Conservation (phyloP, 1,140 invertebrate genomes). For the Drosophila asahinai region DNA sequence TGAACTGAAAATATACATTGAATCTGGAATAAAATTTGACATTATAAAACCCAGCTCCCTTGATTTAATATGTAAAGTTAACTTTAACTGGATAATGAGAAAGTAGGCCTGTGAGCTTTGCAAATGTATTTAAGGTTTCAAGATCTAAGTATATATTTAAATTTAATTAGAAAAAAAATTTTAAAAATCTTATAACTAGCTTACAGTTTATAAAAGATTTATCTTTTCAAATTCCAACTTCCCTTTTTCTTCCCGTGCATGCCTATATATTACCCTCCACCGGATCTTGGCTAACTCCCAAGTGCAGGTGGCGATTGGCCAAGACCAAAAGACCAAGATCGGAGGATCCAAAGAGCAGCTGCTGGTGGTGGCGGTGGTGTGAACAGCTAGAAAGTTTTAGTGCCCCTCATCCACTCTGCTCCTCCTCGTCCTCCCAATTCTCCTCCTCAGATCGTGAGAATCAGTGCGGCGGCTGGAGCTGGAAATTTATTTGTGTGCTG, state of each 20-base stretch:
- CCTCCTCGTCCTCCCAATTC: not conserved
- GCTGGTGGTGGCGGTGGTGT: slow-evolving; percentile 76
- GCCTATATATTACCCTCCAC: slow-evolving; percentile 16
- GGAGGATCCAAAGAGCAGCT: slow-evolving; percentile 39
- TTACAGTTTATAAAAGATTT: not conserved
- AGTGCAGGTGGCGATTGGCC: slow-evolving; percentile 75
- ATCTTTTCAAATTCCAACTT: not conserved
- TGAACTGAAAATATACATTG: not conserved
- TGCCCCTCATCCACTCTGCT: slow-evolving; percentile 19
- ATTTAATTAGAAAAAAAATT: too few species aligned
- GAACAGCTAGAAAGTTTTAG: slow-evolving; percentile 80
- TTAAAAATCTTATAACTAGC: too few species aligned
- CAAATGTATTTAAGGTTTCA: too few species aligned
- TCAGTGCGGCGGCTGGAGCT: slow-evolving; percentile 59
- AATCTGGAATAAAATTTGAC: not conserved
- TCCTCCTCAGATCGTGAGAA: slow-evolving; percentile 62
- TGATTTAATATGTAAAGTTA: not conserved
- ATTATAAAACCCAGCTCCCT: not conserved
- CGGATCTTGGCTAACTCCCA: slow-evolving; percentile 47
- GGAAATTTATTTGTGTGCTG: slow-evolving; percentile 72
- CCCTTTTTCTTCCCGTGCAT: slow-evolving; percentile 1
- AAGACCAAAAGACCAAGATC: slow-evolving; percentile 44
- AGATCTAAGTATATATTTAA: too few species aligned
- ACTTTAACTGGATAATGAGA: too few species aligned
- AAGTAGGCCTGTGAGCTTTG: too few species aligned